phyloP scores from a whole-genome alignment of 2,888 invertebrate genomes.

The Herminia tarsipennalis region DNA sequence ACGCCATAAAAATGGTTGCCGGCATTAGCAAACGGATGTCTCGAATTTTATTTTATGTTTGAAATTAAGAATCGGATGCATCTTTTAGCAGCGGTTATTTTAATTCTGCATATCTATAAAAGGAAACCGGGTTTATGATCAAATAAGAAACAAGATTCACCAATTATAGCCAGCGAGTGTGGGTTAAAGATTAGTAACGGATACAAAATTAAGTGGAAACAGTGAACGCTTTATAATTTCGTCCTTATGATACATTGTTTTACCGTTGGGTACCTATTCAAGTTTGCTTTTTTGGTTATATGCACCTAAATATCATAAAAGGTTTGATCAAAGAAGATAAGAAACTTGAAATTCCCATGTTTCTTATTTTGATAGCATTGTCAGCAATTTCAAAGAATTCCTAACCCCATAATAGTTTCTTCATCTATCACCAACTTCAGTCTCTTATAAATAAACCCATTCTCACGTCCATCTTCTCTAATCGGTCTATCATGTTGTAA shows the following conservation, averaged over 20 bases:
- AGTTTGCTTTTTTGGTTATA: background rate
- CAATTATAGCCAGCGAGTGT: conserved; percentile 65
- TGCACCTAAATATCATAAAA: background rate
- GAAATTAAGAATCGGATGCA: conserved; percentile 26
- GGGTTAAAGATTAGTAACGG: conserved; percentile 59
- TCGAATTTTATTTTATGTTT: conserved; percentile 4
- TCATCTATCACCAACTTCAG: no score
- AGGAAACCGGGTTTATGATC: conserved; percentile 67
- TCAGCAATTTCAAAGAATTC: no score
- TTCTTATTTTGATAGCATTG: no score
- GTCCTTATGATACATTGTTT: conserved; percentile 6
- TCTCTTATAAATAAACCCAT: no score
- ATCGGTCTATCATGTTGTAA: background rate
- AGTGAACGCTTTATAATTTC: conserved; percentile 7
- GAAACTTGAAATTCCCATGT: no score
- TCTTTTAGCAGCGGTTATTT: conserved; percentile 35
- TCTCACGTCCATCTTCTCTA: no score
- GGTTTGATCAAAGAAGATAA: no score
- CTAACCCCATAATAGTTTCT: no score
- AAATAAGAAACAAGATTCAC: conserved; percentile 55
- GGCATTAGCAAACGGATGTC: conserved; percentile 26
- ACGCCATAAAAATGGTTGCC: conserved; percentile 31
- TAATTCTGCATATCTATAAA: conserved; percentile 53
- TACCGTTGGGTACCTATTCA: background rate
- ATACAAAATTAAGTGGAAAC: conserved; percentile 14